Conservation (phyloP, 2,888 invertebrate species). For the Agrenia bidenticulata region DNA sequence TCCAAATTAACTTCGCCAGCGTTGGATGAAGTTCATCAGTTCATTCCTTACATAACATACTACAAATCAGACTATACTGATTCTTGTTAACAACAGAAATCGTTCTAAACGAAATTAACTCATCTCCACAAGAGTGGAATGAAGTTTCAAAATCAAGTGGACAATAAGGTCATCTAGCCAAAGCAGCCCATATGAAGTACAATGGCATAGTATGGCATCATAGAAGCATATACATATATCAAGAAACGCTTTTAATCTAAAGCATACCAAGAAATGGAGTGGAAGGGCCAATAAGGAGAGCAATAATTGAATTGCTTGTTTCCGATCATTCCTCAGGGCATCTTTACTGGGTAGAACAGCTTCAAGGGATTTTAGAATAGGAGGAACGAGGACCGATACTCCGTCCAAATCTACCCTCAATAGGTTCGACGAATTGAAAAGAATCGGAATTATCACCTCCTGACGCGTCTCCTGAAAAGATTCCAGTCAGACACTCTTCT, state of each 20-base stretch:
- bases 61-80: too few relatives aligned
- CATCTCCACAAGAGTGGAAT: too few relatives aligned
- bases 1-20: neutral
- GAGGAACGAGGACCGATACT: conserved; percentile 84
- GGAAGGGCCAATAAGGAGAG: conserved; percentile 90
- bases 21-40: neutral
- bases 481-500: neutral
- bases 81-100: too few relatives aligned
- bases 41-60: too few relatives aligned
- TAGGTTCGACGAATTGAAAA: conserved; percentile 81
- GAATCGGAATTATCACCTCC: conserved; percentile 81
- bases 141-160: too few relatives aligned
- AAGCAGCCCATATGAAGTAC: too few relatives aligned
- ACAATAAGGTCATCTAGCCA: too few relatives aligned
- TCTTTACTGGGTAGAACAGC: conserved; percentile 85
- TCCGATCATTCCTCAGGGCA: conserved; percentile 74
- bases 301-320: conserved; percentile 87
- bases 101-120: too few relatives aligned
- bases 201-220: neutral
- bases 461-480: conserved; percentile 52
- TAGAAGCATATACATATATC: conserved; percentile 14
- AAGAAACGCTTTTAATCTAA: too few relatives aligned
- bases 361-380: conserved; percentile 85
- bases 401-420: conserved; percentile 91
- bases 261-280: conserved; percentile 74